Conservation (phyloP, 23 tunicate species). For the Corella eumyota region DNA sequence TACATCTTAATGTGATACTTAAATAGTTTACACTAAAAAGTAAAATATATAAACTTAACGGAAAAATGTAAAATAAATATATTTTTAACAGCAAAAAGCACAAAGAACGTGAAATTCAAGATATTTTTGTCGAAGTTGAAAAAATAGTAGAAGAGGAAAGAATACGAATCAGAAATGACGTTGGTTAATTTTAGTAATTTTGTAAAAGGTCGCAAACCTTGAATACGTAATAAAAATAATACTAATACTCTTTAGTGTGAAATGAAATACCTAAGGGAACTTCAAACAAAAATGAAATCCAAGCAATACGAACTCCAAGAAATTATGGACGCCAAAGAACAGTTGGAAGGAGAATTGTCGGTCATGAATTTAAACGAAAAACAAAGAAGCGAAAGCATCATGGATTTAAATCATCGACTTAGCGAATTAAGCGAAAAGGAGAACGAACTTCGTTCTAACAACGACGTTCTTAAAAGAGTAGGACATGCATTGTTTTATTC, state of each 20-base stretch:
- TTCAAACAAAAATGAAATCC: background rate
- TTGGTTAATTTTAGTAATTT: no score
- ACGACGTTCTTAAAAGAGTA: no score
- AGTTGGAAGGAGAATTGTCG: constrained; percentile 18
- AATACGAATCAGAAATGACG: constrained; percentile 10
- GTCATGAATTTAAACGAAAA: constrained; percentile 7
- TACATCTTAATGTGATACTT: no score
- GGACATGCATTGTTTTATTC: no score
- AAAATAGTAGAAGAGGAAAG: constrained; percentile 15
- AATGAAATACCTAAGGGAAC: constrained; percentile 4
- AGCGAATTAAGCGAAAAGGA: constrained; percentile 3
- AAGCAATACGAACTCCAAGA: constrained; percentile 15
- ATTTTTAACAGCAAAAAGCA: constrained; percentile 9
- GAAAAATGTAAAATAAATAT: no score
- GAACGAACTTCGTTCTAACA: constrained; percentile 1
- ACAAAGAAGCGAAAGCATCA: constrained; percentile 10
- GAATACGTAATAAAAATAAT: background rate
- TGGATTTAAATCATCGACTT: background rate
- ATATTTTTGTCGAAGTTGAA: constrained; percentile 17
- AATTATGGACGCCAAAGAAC: constrained; percentile 1
- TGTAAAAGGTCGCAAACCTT: no score
- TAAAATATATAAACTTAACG: no score
- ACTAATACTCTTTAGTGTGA: constrained; percentile 1
- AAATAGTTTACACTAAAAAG: no score
- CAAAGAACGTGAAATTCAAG: constrained; percentile 15